Evolutionary conservation across 2,797 vertebrate species (phyloP), one percentile per base, ranked within the genome.

Genomic region (Argya squamiceps): DNA sequence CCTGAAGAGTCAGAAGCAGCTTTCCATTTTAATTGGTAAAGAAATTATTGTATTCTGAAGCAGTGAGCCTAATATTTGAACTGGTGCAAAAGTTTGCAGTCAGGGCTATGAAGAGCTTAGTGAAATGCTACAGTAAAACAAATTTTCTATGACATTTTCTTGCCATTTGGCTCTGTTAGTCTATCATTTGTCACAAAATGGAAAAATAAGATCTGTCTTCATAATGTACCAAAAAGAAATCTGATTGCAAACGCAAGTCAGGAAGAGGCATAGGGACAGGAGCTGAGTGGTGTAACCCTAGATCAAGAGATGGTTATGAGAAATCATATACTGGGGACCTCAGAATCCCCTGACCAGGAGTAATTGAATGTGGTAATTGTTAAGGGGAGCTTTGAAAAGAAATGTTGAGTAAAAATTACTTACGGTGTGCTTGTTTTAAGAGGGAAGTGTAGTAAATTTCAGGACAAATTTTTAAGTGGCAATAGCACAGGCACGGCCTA

Each of bases 21-120:
- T 96, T 97, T 97, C 95, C 89, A 90, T 96, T 92, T 97, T 98
- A 97, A 97, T 97, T 97, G 96, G 93, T 95, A 96, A 95, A 96
- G 56, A 97, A 97, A 96, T 92, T 24, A 95, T 86, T 97, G 63
- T 87, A 83, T 91, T 97, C 90, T 96, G 89, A 94, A 94, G 93
- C 92, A 89, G 60, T 55, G 65, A 91, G 93, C 89, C 83, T 96
- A 92, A 69, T 67, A 80, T 92, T 96, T 94, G 82, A 96, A 96
- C 52, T 36, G 13, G 29, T 88, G 91, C 53, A 82, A 93, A 97
- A 95, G 81, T 92, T 94, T 97, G 84, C 90, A 76, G 2, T 92
- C 88, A 84, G 91, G 76, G 64, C 76, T 88, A 68, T 67, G 67
- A 94, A 70, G 88, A 95, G 55, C 41, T 87, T 83, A 92, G 84